Conservation (phyloP, 2,113 vertebrate genomes). For the Ploceus nigricollis region DNA sequence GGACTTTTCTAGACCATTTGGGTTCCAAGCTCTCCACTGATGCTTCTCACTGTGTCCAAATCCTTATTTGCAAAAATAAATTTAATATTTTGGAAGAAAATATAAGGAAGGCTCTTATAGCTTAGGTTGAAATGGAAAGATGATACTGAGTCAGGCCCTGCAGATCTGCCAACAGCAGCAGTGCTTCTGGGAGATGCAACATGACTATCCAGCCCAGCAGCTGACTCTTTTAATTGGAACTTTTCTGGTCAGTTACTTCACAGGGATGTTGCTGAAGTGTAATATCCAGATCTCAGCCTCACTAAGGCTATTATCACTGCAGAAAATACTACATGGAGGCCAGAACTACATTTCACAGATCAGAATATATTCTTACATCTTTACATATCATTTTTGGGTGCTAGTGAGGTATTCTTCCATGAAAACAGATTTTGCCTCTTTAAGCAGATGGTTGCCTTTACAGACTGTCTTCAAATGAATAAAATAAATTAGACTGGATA, state of each 20-base stretch:
- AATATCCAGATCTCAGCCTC: neutral
- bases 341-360: neutral
- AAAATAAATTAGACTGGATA: neutral
- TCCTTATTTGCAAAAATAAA: neutral
- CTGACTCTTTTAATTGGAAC: neutral
- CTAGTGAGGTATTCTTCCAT: neutral
- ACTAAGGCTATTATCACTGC: neutral
- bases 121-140: neutral
- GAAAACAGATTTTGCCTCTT: neutral
- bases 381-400: neutral
- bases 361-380: neutral
- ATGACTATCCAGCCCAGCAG: neutral
- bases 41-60: neutral
- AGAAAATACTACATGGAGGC: neutral
- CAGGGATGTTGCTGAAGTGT: neutral
- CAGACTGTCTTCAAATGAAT: neutral
- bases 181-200: neutral
- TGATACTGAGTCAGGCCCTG: neutral
- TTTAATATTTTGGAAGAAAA: neutral
- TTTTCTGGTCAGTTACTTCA: neutral
- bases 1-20: conserved; percentile 16
- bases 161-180: neutral
- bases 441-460: neutral
- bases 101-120: neutral
- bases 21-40: neutral